Conservation (phyloP, 2,888 invertebrate genomes). For the Drosophila meridiana region DNA sequence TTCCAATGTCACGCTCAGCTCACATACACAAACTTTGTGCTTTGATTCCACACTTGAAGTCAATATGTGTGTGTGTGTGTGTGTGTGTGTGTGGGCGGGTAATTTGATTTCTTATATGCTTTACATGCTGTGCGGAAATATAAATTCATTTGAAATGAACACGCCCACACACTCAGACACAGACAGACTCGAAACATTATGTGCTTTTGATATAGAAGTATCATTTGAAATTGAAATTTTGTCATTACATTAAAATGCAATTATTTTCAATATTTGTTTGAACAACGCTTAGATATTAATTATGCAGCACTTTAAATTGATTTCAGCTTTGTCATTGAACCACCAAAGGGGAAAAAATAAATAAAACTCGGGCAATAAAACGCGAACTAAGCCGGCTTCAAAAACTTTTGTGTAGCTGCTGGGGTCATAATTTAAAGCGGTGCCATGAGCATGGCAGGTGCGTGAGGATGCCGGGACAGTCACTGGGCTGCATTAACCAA, state of each 20-base stretch:
- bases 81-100: constrained; percentile 14
- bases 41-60: constrained; percentile 62
- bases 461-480: constrained; percentile 22
- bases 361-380: constrained; percentile 31
- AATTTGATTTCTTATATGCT: constrained; percentile 49
- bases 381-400: constrained; percentile 21
- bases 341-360: constrained; percentile 14
- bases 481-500: constrained; percentile 67
- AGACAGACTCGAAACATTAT: neutral
- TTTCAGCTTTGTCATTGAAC: constrained; percentile 38
- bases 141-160: constrained; percentile 19
- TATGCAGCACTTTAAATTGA: constrained; percentile 32
- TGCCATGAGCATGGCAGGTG: constrained; percentile 36
- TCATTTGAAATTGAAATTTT: constrained; percentile 8
- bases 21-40: constrained; percentile 5
- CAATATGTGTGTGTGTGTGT: neutral
- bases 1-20: constrained; percentile 17
- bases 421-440: constrained; percentile 39
- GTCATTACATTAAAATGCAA: constrained; percentile 2
- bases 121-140: constrained; percentile 27
- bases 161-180: neutral
- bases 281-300: constrained; percentile 7
- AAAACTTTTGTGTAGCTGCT: constrained; percentile 7
- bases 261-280: neutral
- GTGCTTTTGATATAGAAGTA: neutral